Base-by-base conservation (phyloP, 2,888 invertebrate species). In the Hydroisotoma schaefferi region DNA sequence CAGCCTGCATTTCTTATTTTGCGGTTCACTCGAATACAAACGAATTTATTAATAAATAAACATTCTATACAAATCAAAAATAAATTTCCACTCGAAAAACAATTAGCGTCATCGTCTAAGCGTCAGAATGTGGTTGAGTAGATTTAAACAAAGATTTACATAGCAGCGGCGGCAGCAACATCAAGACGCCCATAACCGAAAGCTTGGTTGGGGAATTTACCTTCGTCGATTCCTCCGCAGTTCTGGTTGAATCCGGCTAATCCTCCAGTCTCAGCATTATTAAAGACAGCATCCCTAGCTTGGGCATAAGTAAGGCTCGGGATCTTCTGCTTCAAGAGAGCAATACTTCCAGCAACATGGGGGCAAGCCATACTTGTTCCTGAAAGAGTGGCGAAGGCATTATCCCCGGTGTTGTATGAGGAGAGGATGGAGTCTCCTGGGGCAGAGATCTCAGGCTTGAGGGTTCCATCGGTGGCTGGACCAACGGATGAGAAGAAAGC, bases 391-490 rank as follows among this genome's bases (percentile, higher is more conserved):
- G 38, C 43, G 33, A 54, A 55, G 20, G 52, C 55, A 10, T 23
- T 15, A 48, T 58, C 57, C 25, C 53, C 53, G 1, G 47, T 22
- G 12, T 44, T 15, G 12, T 28, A 51, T 5, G 57, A 27, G 4
- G 63, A 63, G 1, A 38, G 8, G 22, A 63, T 28, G 12, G 26
- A 26, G 1, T 22, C 28, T 20, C 63, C 63, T 12, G 63, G 63
- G 20, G 60, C 63, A 20, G 54, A 51, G 4, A 65, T 29, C 33
- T 62, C 57, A 1, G 65, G 65, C 46, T 65, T 65, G 8, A 33
- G 33, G 1, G 26, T 2, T 18, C 59, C 59, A 1, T 10, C 29
- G n/a, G 28, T 2, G 6, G 54, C 52, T 1, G 63, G 63, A 18
- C 63, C 63, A 12, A 37, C 33, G 38, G 49, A 49, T 26, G 54